Base-by-base conservation (phyloP, 35 echinoderm and acorn worm species). In the Lytechinus variegatus region DNA sequence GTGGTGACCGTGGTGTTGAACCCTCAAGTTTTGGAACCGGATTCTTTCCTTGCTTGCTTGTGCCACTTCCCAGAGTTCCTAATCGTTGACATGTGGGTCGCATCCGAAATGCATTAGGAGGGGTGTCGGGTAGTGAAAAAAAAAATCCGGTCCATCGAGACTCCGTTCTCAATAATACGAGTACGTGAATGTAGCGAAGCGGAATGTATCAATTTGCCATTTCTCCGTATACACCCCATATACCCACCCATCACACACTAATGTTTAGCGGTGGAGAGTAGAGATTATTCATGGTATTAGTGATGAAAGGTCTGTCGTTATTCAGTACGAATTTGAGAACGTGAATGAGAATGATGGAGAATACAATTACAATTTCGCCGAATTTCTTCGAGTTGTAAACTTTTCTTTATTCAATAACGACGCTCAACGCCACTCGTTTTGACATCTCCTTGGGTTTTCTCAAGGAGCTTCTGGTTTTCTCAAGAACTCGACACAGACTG, bases 1-100 rank as follows among this genome's bases (percentile, higher is more conserved):
- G 88, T 90, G 88, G 88, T 90, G 88, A 90, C 88, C 88, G 88
- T 90, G 88, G 88, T 90, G 52, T 90, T 90, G 88, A 90, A 90
- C 88, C 52, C 88, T 54, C 28, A 54, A 44, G 88, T 90, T 79
- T 90, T 90, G 29, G 29, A 90, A 90, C 29, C 52, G 88, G 88
- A 90, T 90, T 54, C 66, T 24, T 79, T 79, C 66, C 19, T 79
- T 71, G 61, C 61, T 58, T 58, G 56, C 87, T 89, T 54, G 88
- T 51, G 88, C 88, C 88, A 51, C 52, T 52, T 90, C 66, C 52
- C 52, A 90, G 88, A 54, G 87, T 28, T 44, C 52, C 29, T 90
- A 90, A 90, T 90, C 16, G 88, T 13, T 54, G 52, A 90, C 88
- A 90, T 90, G 88, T 90, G 88, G 29, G 88, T 44, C 28, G 88